Percentiles rank a stretch among this genome's conserved stretches.
These are phyloP conservation scores for Accipiter virgatus DNA, from an alignment of 2,113 vertebrate genomes.

Conservation along the genomic window DNA sequence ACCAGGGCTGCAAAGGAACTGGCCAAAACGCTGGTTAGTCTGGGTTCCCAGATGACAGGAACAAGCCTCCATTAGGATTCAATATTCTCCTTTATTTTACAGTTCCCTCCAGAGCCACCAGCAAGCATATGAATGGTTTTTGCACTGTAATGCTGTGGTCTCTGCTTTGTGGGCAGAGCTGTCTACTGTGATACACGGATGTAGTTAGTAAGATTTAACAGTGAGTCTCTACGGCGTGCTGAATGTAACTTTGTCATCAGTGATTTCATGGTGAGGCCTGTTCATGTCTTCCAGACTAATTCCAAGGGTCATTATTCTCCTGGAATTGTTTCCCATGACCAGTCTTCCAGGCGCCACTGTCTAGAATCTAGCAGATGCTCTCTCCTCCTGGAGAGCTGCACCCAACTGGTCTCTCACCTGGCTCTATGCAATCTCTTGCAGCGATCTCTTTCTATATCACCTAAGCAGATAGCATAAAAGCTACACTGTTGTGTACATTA, in stretches of 20 bases:
- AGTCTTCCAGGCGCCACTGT: not conserved
- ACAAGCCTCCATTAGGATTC: not conserved
- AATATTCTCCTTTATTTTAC: not conserved
- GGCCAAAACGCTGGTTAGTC: not conserved
- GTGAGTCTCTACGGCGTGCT: not conserved
- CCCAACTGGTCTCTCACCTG: not conserved
- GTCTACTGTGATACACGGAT: not conserved
- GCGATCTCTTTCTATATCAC: not conserved
- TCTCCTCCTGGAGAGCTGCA: not conserved
- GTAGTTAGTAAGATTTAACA: not conserved
- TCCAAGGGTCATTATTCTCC: not conserved
- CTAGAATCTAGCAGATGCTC: not conserved
- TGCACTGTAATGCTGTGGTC: constrained; percentile 23
- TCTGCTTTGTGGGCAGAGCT: constrained; percentile 17
- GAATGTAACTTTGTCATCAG: not conserved
- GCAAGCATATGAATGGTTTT: not conserved
- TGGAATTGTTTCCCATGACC: not conserved
- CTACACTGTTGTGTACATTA: not conserved
- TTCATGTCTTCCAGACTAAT: not conserved
- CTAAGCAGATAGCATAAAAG: not conserved
- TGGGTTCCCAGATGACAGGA: not conserved
- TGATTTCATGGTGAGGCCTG: not conserved
- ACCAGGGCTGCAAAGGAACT: not conserved
- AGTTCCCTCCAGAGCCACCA: not conserved
- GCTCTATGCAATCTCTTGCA: not conserved